Conservation (phyloP, 2,888 invertebrate species). For the Hydriomena furcata region DNA sequence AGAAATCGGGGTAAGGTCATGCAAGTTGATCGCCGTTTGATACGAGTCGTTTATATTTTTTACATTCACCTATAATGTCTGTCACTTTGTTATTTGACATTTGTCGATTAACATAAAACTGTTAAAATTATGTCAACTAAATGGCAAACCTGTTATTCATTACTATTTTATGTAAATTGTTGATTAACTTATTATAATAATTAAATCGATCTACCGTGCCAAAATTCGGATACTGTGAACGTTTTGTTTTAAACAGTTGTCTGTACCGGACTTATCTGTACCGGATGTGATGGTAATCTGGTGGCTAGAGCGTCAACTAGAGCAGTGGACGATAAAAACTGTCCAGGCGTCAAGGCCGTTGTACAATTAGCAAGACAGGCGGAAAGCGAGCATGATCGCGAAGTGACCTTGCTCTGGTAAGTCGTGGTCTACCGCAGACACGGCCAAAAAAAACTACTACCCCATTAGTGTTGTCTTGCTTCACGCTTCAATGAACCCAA, state of each 20-base stretch:
- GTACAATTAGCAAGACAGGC: conserved; percentile 48
- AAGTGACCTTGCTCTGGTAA: conserved; percentile 64
- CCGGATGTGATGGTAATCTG: conserved; percentile 38
- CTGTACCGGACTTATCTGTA: conserved; percentile 33
- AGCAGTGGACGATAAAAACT: conserved; percentile 52
- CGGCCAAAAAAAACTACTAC: conserved; percentile 60
- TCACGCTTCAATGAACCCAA: conserved; percentile 54
- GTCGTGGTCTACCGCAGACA: conserved; percentile 62
- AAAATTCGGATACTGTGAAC: conserved; percentile 23
- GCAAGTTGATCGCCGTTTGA: conserved; percentile 50
- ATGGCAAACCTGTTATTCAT: background rate
- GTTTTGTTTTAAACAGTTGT: conserved; percentile 27
- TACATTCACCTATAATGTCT: conserved; percentile 50
- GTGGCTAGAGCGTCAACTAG: conserved; percentile 39
- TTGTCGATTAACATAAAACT: conserved; percentile 39
- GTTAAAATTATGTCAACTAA: conserved; percentile 7
- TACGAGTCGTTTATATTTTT: conserved; percentile 46
- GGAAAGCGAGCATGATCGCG: conserved; percentile 58
- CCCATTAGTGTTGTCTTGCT: conserved; percentile 44
- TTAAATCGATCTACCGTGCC: conserved; percentile 13
- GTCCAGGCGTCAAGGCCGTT: conserved; percentile 59
- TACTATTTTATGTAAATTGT: conserved; percentile 1
- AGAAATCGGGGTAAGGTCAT: conserved; percentile 65
- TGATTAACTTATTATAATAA: background rate
- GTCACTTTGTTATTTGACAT: conserved; percentile 44